Evolutionary conservation across 1,140 invertebrate genomes (phyloP).

Genomic region (Brachionus rotundiformis): DNA sequence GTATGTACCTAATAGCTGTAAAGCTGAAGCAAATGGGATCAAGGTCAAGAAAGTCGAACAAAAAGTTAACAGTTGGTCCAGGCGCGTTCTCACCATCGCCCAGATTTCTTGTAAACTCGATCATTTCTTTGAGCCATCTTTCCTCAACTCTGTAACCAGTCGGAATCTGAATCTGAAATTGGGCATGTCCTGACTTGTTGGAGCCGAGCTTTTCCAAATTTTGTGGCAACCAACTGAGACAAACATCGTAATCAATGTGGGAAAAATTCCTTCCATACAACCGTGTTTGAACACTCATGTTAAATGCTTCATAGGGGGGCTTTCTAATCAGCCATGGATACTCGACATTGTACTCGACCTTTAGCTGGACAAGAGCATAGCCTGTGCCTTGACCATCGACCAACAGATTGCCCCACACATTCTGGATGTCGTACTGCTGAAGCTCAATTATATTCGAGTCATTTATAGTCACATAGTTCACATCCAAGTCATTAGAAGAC

Average conservation of each 20-base stretch:
- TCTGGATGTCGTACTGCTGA: slow-evolving; percentile 55
- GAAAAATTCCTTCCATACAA: slow-evolving; percentile 89
- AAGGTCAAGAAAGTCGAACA: slow-evolving; percentile 55
- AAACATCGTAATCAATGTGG: slow-evolving; percentile 69
- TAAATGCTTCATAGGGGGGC: slow-evolving; percentile 69
- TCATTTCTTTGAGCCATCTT: slow-evolving; percentile 25
- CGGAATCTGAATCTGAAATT: slow-evolving; percentile 85
- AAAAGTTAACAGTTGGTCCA: not conserved
- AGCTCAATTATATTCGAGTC: slow-evolving; percentile 17
- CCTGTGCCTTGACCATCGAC: slow-evolving; percentile 85
- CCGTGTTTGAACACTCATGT: slow-evolving; percentile 71
- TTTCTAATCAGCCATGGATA: slow-evolving; percentile 49
- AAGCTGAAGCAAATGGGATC: slow-evolving; percentile 85
- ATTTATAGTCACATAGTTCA: not conserved
- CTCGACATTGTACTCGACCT: slow-evolving; percentile 52
- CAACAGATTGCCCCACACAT: slow-evolving; percentile 87
- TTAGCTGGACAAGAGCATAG: slow-evolving; percentile 68
- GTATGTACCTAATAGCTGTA: slow-evolving; percentile 87
- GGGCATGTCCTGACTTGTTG: slow-evolving; percentile 81
- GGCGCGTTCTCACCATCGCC: slow-evolving; percentile 44
- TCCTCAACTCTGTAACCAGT: slow-evolving; percentile 73
- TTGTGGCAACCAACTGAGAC: slow-evolving; percentile 56
- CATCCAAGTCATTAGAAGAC: slow-evolving; percentile 12
- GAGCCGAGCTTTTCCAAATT: slow-evolving; percentile 74
- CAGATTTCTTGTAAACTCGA: not conserved